A percentile compares a stretch with the other conserved stretches of the same genome.
Evolutionary conservation across 2,113 vertebrate genomes (phyloP).

Genomic region (Emydura subglobosa): DNA sequence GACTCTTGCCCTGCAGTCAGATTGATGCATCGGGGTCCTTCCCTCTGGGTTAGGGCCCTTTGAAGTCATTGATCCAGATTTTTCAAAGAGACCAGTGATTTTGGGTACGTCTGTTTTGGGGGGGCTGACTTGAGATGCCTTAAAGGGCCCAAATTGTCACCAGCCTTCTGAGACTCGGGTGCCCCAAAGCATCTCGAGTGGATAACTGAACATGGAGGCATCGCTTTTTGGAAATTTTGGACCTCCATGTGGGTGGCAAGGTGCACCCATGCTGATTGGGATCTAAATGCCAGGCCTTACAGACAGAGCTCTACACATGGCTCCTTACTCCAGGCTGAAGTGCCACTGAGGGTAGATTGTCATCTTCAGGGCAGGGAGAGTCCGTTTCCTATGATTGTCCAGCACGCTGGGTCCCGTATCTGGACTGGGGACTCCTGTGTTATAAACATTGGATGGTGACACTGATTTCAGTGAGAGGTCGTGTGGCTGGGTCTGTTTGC

Average conservation of each 20-base stretch:
- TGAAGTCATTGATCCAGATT: background rate
- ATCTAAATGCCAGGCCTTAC: background rate
- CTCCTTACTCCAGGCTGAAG: background rate
- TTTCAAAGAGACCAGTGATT: background rate
- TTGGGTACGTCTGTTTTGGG: background rate
- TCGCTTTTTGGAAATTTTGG: background rate
- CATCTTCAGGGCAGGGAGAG: background rate
- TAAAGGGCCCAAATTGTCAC: background rate
- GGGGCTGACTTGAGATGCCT: background rate
- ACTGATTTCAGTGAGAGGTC: background rate
- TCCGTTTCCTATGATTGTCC: background rate
- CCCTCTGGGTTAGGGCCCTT: background rate
- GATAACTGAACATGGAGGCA: background rate
- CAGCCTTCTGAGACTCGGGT: background rate
- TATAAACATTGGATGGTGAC: too few species aligned
- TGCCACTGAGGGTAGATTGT: background rate
- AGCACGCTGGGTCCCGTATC: background rate
- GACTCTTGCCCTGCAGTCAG: background rate
- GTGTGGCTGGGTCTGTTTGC: background rate
- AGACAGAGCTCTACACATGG: background rate
- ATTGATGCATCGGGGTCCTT: background rate
- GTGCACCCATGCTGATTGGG: background rate
- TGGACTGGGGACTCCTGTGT: background rate
- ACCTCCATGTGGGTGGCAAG: background rate
- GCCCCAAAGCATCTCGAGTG: background rate